Evolutionary conservation across 2,113 vertebrate genomes (phyloP), one percentile per base, ranked within the genome.

Genomic region (Heptranchias perlo): DNA sequence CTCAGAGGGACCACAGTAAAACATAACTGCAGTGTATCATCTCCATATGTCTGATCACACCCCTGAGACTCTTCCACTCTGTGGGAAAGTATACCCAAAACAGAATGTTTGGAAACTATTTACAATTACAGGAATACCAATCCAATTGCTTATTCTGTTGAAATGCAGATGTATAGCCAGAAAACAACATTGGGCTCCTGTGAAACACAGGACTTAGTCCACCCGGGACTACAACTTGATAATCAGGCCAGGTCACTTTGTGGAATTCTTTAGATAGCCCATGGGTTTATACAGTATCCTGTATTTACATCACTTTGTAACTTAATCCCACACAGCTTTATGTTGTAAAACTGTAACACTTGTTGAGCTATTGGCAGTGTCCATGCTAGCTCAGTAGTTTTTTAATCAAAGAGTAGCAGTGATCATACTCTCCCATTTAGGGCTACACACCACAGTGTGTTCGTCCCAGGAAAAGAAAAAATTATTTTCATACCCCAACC

Each of bases 11-110:
- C 28, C 31, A 58, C 1, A 31, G 31, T 54, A 25, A 58, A 58
- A 31, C 87, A 91, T 91, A 23, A 47, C 87, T 11, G 49, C 25
- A 35, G 28, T 58, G 35, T 58, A 91, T 91, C 87, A 91, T 54
- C 87, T 91, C 87, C 87, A 91, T 58, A 91, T 91, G 87, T 58
- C 87, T 58, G 87, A 58, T 91, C 52, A 91, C 28, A 61, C 52
- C 54, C 87, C 52, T 16, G 28, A 58, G 87, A 58, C 10, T 58
- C 54, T 58, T 31, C 31, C 47, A 91, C 18, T 21, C 39, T 47
- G 39, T 44, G 87, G 87, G 52, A 91, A 91, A 91, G 35, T 3
- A 16, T 28, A 35, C 14, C 25, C 52, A 58, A 61, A 14, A 5
- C 52, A 54, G 87, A 91, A 91, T 35, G 47, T 52, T 91, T 91